phyloP scores from a whole-genome alignment of 2,797 vertebrate species.

The Cichlasoma orientale region DNA sequence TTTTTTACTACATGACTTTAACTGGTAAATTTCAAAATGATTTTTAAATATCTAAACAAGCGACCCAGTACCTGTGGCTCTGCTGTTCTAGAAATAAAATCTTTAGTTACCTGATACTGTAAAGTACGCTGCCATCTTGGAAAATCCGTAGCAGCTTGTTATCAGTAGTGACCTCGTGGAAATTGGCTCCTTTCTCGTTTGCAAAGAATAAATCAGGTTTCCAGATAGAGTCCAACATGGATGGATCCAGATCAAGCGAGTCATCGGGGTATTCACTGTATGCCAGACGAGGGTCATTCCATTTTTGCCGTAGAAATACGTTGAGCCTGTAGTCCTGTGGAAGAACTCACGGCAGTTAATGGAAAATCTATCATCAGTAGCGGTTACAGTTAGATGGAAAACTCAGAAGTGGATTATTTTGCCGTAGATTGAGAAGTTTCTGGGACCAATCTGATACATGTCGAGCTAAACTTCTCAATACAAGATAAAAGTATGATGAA shows the following conservation, averaged over 20 bases:
- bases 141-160: slow-evolving; percentile 96
- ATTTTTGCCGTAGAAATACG: slow-evolving; percentile 92
- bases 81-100: neutral
- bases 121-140: slow-evolving; percentile 92
- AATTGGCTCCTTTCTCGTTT: slow-evolving; percentile 94
- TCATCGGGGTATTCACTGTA: slow-evolving; percentile 92
- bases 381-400: slow-evolving; percentile 6
- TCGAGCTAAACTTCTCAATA: neutral
- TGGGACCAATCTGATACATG: neutral
- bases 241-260: slow-evolving; percentile 92
- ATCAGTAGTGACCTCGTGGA: slow-evolving; percentile 94
- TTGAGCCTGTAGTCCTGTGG: slow-evolving; percentile 92
- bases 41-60: neutral
- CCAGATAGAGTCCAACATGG: slow-evolving; percentile 97
- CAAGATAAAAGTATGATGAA: neutral
- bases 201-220: slow-evolving; percentile 96
- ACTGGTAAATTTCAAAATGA: too few species aligned
- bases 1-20: too few species aligned
- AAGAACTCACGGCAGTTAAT: slow-evolving; percentile 39
- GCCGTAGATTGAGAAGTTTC: neutral
- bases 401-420: slow-evolving; percentile 6
- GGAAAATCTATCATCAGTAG: slow-evolving; percentile 19
- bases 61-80: neutral
- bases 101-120: slow-evolving; percentile 89
- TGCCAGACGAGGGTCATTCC: slow-evolving; percentile 92